Percentiles rank a stretch among this genome's conserved stretches.
These are phyloP conservation scores for Mamestra configurata DNA, from an alignment of 1,140 invertebrate species.

Conservation along the genomic window DNA sequence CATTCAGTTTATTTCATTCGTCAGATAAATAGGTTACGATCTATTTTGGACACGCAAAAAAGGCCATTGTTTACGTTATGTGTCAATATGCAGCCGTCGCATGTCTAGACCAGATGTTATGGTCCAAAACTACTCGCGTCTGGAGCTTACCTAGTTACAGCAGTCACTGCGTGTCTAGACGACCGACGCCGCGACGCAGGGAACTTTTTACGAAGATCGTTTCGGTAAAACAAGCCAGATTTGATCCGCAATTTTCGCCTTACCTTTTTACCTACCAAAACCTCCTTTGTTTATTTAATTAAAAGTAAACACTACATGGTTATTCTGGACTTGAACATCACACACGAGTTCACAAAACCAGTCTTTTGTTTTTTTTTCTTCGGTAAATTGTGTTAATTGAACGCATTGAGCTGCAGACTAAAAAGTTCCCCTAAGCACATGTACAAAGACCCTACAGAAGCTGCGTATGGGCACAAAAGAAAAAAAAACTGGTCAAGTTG, in stretches of 20 bases:
- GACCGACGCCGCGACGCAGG: slow-evolving; percentile 42
- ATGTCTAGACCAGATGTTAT: slow-evolving; percentile 53
- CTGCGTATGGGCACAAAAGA: slow-evolving; percentile 53
- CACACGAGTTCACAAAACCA: neutral
- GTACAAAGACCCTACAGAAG: slow-evolving; percentile 71
- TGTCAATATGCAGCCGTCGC: slow-evolving; percentile 36
- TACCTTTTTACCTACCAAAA: slow-evolving; percentile 1
- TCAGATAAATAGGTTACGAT: slow-evolving; percentile 42
- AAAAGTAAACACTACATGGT: neutral
- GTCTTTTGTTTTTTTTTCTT: slow-evolving; percentile 15
- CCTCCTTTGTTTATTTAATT: neutral
- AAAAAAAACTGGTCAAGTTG: slow-evolving; percentile 46
- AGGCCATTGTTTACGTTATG: slow-evolving; percentile 45
- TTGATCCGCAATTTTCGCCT: neutral
- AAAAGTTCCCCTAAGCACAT: slow-evolving; percentile 68
- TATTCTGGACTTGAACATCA: neutral
- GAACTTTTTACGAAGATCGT: slow-evolving; percentile 41
- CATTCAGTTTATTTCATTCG: slow-evolving; percentile 32
- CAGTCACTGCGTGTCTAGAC: slow-evolving; percentile 65
- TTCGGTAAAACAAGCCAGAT: slow-evolving; percentile 4
- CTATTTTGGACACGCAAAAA: slow-evolving; percentile 39
- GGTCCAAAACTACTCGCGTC: slow-evolving; percentile 38
- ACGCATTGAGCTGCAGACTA: slow-evolving; percentile 65
- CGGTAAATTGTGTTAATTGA: slow-evolving; percentile 64
- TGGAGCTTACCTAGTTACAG: slow-evolving; percentile 46